Evolutionary conservation across 2,888 invertebrate genomes (phyloP), one percentile per base, ranked within the genome.

Genomic region (Nymphalis urticae): DNA sequence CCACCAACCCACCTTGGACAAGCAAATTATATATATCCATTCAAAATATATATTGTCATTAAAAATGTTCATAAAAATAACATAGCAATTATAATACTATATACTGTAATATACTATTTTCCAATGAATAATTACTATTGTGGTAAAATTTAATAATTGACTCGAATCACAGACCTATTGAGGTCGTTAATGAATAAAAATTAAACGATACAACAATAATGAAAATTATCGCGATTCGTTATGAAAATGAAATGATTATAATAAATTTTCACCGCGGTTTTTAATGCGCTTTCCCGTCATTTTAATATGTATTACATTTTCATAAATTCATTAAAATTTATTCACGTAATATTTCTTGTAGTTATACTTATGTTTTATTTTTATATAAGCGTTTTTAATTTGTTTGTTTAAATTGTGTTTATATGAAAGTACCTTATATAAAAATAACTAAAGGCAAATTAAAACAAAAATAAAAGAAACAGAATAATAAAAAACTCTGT

Each of bases 221-320:
- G 48, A n/a, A 27, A 56, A 47, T 64, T 64, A 42, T 64, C 64
- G 51, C 24, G 48, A 56, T 56, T 64, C 64, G 53, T 64, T 64
- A 64, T 64, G 27, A 64, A 64, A 64, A 16, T 64, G 47, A 56
- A 64, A 53, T 64, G 47, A 64, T 48, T 64, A 56, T 56, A 64
- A 64, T 64, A 53, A 64, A 64, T 64, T 63, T 64, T 64, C 64
- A 48, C 27, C 47, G 64, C 56, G 64, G 64, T 64, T 64, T 64
- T 64, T 64, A 64, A 64, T 64, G 56, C 56, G 17, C n/a, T 53
- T 47, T 56, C 36, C 54, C 47, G 54, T 21, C 42, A 54, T 56
- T 64, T 64, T 54, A 64, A 56, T 64, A 64, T 64, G 47, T 64
- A 48, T 48, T 47, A 54, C 64, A 64, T 56, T 64, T 64, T 64